These are phyloP conservation scores for Merluccius polli DNA, from an alignment of 2,797 vertebrate species.

Conservation along the genomic window DNA sequence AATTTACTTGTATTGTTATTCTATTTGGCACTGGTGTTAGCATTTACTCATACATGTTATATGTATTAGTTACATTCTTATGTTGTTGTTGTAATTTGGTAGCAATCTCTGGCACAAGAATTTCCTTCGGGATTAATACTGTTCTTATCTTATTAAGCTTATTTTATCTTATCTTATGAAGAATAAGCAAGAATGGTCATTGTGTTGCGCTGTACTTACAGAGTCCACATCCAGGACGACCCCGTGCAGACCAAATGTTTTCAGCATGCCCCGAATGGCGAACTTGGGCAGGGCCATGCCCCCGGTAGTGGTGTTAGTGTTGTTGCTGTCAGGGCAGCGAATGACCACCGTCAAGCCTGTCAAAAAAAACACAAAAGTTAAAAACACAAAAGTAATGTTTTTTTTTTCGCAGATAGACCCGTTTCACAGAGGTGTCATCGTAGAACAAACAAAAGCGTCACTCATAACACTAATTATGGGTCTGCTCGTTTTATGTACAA, in stretches of 20 bases:
- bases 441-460: neutral
- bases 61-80: no score
- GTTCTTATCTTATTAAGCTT: no score
- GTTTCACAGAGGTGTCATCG: neutral
- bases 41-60: no score
- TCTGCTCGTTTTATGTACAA: neutral
- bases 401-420: neutral
- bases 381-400: neutral
- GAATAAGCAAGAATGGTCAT: neutral
- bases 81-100: no score
- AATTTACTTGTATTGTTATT: no score
- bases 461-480: neutral
- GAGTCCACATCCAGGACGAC: conserved; percentile 95
- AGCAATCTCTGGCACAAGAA: no score
- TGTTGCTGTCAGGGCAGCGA: conserved; percentile 94
- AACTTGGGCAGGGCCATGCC: conserved; percentile 95
- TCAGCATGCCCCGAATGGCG: conserved; percentile 95
- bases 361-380: conserved; percentile 2
- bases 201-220: conserved; percentile 68
- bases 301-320: conserved; percentile 83
- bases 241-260: conserved; percentile 94
- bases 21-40: no score
- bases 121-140: no score
- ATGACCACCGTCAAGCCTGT: conserved; percentile 94
- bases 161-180: no score